These are phyloP conservation scores for Accipiter cooperii DNA, from an alignment of 2,113 vertebrate genomes.

Conservation along the genomic window DNA sequence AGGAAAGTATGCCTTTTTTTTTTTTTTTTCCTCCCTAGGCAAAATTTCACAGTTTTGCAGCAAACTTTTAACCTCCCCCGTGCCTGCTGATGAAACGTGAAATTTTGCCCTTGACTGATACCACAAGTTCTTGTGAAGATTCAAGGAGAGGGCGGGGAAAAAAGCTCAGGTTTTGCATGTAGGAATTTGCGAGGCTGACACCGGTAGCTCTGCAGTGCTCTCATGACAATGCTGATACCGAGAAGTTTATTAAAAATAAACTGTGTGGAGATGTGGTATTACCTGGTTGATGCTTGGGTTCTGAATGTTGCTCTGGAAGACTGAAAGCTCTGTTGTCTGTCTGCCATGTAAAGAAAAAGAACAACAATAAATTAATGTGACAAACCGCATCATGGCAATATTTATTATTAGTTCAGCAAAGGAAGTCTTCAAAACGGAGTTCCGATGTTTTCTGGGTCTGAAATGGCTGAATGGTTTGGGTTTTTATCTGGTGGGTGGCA, in stretches of 20 bases:
- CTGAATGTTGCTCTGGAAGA: neutral
- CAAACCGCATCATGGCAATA: neutral
- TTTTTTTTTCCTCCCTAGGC: neutral
- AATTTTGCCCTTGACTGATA: neutral
- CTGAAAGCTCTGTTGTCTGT: slow-evolving; percentile 20
- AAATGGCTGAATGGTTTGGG: neutral
- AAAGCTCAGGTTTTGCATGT: slow-evolving; percentile 42
- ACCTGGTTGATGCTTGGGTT: neutral
- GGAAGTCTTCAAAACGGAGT: neutral
- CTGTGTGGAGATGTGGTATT: neutral
- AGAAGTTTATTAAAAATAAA: neutral
- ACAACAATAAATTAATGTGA: slow-evolving; percentile 62
- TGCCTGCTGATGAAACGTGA: slow-evolving; percentile 46
- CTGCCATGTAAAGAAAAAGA: slow-evolving; percentile 47
- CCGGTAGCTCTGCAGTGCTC: neutral
- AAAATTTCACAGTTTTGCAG: slow-evolving; percentile 49
- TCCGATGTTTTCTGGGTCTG: neutral
- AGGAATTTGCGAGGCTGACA: neutral
- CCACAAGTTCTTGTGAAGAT: neutral
- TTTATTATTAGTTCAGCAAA: neutral
- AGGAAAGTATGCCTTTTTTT: neutral
- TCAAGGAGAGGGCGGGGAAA: neutral
- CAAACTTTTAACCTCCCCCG: slow-evolving; percentile 7
- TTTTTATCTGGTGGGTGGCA: neutral
- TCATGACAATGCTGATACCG: neutral